Evolutionary conservation across 2,888 invertebrate genomes (phyloP), one percentile per base, ranked within the genome.

Genomic region (Tetragnatha montana): DNA sequence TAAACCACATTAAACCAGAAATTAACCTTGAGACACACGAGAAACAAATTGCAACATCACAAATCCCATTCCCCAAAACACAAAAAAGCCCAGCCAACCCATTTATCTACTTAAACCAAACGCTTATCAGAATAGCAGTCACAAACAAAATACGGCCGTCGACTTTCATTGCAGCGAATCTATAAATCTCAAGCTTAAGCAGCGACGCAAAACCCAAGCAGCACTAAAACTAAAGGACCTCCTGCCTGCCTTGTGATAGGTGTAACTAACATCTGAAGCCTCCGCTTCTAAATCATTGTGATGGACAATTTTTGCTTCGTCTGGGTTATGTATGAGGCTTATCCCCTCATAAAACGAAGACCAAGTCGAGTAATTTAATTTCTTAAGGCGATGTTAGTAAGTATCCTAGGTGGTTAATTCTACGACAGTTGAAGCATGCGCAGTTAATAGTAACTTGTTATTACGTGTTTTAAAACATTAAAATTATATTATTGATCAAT

Each of bases 141-240:
- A 60, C 71, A 82, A 82, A 49, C 82, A 82, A 82, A 82, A 71
- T 73, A 22, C 19, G 19, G 17, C 47, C 14, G 12, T n/a, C 73
- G 10, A 74, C 74, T 73, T n/a, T 19, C 47, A 19, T 69, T 47
- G 49, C 70, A 68, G 75, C 12, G 1, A 35, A 70, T 47, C 76
- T 49, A 74, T 84, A 69, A 84, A 84, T 75, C 76, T 49, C 68
- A 8, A 60, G 19, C 50, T 84, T 78, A 76, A 76, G 84, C 76
- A 47, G 19, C 76, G 51, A 50, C 81, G 73, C 71, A 70, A 73
- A 73, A 73, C 50, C 50, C 50, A 50, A 19, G n/a, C 49, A 50
- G 70, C 70, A 81, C 47, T 81, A 81, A 81, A 81, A 79, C 60
- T 21, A 79, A 10, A 74, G 50, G 60, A 17, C 51, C 14, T 51